Percentiles rank a stretch among this genome's conserved stretches.
These are phyloP conservation scores for Lepidostoma basale DNA, from an alignment of 1,140 invertebrate genomes.

Conservation along the genomic window DNA sequence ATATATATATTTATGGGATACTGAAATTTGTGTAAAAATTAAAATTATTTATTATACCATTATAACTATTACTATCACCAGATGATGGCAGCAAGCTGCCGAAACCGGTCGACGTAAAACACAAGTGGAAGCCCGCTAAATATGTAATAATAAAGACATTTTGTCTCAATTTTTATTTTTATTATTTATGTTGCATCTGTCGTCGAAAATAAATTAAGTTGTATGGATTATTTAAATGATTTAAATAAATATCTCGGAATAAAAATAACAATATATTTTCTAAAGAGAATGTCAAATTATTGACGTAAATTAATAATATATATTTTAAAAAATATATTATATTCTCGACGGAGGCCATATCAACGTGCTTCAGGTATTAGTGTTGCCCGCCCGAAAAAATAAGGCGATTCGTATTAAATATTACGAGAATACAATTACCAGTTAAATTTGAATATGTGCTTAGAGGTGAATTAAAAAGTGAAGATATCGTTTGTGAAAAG, in stretches of 20 bases:
- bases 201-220: background rate
- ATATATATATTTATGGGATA: too few species aligned
- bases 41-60: too few species aligned
- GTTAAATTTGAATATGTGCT: background rate
- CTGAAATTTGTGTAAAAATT: too few species aligned
- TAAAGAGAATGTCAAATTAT: background rate
- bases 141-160: too few species aligned
- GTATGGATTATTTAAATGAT: background rate
- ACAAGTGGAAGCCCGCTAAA: too few species aligned
- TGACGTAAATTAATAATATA: background rate
- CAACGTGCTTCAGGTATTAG: background rate
- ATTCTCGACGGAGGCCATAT: background rate
- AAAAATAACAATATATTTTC: background rate
- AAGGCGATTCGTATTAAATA: background rate
- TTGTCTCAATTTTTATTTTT: too few species aligned
- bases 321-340: background rate
- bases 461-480: background rate
- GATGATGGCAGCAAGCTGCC: too few species aligned
- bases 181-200: background rate
- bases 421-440: background rate
- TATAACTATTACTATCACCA: too few species aligned
- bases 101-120: too few species aligned
- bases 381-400: background rate
- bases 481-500: too few species aligned
- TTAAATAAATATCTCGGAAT: background rate